Evolutionary conservation across 2,888 invertebrate genomes (phyloP), one percentile per base, ranked within the genome.

Genomic region (Dorcus parallelipipedus): DNA sequence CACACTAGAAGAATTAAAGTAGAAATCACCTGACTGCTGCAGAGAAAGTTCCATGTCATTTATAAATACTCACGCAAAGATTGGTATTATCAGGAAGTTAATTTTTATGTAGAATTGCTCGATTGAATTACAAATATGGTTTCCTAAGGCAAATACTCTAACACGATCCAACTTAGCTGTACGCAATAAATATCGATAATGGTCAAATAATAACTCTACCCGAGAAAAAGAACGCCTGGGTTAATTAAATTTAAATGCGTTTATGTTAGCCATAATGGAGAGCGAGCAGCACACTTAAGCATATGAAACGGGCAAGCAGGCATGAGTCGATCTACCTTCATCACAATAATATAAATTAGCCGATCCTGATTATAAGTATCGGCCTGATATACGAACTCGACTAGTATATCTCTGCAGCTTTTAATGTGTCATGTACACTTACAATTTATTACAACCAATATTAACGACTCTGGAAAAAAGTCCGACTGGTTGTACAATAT

Each of bases 401-500:
- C 67, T 64, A 58, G 65, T 68, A 69, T 71, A 70, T 70, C 71
- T 71, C 61, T 62, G 60, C 60, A 67, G 73, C 73, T 74, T 73
- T 74, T 74, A 74, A 71, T 72, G 68, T 72, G 73, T 71, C 74
- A 71, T 74, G 72, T 74, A 69, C 66, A 65, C 59, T 67, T 64
- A 66, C 69, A 70, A 75, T 75, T 74, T 74, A 74, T 74, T 71
- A 69, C 71, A 64, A 66, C 64, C 65, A 67, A 65, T 67, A 69
- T 56, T 66, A 64, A 61, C 64, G 63, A 64, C 59, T 63, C 58
- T 64, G n/a, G 14, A 38, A 49, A 65, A 65, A 65, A 42, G 47
- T 9, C 48, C 45, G 54, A 64, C 65, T 67, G 64, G 66, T 65
- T 67, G 66, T 63, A 65, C 65, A 64, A 65, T 67, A 66, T 67